A percentile compares a stretch with the other conserved stretches of the same genome.
Evolutionary conservation across 2,797 vertebrate species (phyloP).

Genomic region (Mallotus villosus): DNA sequence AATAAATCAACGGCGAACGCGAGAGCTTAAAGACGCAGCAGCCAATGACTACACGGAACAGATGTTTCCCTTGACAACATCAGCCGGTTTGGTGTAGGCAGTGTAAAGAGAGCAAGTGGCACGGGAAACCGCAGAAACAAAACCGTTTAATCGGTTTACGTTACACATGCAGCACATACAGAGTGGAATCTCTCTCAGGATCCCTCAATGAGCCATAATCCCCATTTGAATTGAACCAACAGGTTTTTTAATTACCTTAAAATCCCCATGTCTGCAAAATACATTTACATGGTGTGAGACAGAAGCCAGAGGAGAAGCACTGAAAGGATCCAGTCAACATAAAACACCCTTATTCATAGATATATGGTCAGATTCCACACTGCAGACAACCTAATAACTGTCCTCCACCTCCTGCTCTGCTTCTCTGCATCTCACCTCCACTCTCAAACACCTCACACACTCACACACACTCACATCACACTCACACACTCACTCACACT

Average conservation of each 20-base stretch:
- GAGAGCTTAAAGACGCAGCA: constrained; percentile 70
- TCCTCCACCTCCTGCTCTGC: background rate
- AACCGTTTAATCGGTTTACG: background rate
- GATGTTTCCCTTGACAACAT: constrained; percentile 38
- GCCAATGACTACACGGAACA: constrained; percentile 35
- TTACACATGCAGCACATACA: constrained; percentile 8
- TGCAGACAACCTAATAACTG: no score
- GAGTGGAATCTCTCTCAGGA: background rate
- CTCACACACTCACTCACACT: background rate
- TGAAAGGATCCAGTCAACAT: background rate
- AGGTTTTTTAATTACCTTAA: constrained; percentile 48
- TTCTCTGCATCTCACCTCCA: background rate
- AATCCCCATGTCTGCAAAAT: background rate
- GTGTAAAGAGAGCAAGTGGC: background rate
- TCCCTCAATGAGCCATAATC: background rate
- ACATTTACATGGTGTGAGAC: background rate
- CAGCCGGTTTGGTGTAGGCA: background rate
- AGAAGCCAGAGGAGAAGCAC: background rate
- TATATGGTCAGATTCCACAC: background rate
- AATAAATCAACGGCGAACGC: constrained; percentile 33
- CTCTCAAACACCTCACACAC: background rate
- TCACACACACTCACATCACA: background rate
- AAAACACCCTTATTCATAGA: no score
- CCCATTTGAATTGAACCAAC: constrained; percentile 42
- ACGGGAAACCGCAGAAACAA: background rate